Evolutionary conservation across 2,888 invertebrate genomes (phyloP).

Genomic region (Rhopalosiphum nymphaeae): DNA sequence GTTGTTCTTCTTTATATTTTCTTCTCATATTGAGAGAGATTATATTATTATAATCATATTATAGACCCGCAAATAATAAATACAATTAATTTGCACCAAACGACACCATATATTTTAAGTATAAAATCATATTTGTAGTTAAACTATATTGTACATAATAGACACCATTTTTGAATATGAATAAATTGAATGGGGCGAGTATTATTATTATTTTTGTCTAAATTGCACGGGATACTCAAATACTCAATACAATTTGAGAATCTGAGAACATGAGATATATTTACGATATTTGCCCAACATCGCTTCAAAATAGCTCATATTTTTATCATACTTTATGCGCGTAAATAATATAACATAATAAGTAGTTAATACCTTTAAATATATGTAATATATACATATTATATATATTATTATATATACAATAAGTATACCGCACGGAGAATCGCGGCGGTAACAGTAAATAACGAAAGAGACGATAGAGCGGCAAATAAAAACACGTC

Average conservation of each 20-base stretch:
- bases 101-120: too few species aligned
- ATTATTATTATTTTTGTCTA: background rate
- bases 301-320: background rate
- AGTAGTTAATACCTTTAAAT: background rate
- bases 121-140: too few species aligned
- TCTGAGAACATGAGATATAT: background rate
- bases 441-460: slow-evolving; percentile 17
- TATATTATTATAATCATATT: too few species aligned
- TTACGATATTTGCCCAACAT: background rate
- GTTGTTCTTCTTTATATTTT: too few species aligned
- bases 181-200: background rate
- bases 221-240: background rate
- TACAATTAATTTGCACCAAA: too few species aligned
- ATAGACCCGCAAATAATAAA: too few species aligned
- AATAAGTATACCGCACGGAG: background rate
- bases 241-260: too few species aligned
- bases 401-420: background rate
- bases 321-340: background rate
- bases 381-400: too few species aligned
- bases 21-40: too few species aligned
- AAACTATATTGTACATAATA: background rate
- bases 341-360: too few species aligned
- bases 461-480: background rate
- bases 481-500: background rate
- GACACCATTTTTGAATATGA: background rate